Base-by-base conservation (phyloP, 1,140 invertebrate species). In the Drosophila truncata region DNA sequence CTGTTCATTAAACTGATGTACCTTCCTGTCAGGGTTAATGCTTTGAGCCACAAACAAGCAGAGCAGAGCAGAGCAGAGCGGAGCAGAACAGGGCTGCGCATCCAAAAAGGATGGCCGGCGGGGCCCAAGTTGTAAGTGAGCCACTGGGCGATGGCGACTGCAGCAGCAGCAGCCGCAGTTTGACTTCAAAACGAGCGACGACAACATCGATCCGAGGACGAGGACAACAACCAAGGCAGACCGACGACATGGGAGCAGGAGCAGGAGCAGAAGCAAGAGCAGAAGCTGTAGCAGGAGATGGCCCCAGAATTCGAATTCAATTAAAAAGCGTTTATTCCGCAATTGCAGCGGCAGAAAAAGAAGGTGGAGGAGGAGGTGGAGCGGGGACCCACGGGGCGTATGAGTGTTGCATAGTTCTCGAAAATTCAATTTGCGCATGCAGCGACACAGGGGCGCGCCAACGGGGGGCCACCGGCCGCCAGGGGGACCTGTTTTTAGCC, bases 281-380 rank as follows among this genome's bases (percentile, higher is more conserved):
- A 16, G 33, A 9, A 11, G 58, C 14, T 16, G 20, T 14, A 33
- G 33, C 52, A 33, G 63, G 63, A 31, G 63, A 63, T 63, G 63
- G 69, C 41, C 44, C 61, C 66, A 88, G 86, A 90, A 88, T 90
- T 90, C 85, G 85, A 81, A 88, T 88, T 88, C 85, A 88, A 88
- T 88, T 88, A 88, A 88, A 88, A 88, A 88, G 78, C 86, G 86
- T 88, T 88, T 88, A 88, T 88, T 88, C 84, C 77, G 78, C 85
- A 88, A 85, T 90, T 90, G 82, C 66, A 66, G 60, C 63, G 50
- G 59, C 44, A 2, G 33, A 16, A 35, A 20, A 23, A 23, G 13
- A n/a, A 31, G 27, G 20, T 31, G 41, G 11, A 23, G 50, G 11
- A 11, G 55, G 29, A 39, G 20, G 31, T 39, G 1, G 2, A 10